Evolutionary conservation across 1,140 invertebrate species (phyloP), one percentile per base, ranked within the genome.

Genomic region (Procambarus virginalis): DNA sequence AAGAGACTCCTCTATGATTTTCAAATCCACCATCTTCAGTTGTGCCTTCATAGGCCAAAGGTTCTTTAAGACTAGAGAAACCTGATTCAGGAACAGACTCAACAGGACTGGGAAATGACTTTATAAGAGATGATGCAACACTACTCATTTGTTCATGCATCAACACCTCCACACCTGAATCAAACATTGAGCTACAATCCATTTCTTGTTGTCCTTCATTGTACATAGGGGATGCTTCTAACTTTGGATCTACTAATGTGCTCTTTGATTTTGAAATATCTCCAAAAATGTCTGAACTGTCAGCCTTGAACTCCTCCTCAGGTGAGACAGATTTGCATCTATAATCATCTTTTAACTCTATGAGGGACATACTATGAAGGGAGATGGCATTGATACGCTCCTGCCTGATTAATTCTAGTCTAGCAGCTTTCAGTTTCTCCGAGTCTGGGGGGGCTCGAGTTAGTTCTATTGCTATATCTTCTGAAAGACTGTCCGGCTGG

Each of bases 11-110:
- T 10, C 34, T 60, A 12, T 68, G 77, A 17, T 22, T 22, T 34
- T 82, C 89, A 51, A 77, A 80, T 17, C 75, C 70, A 22, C 51
- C 80, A 46, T 82, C 91, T 51, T 92, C 91, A 8, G 60, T 51
- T 49, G 78, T 49, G 51, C 88, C 73, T 46, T 89, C 91, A 46
- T 58, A 64, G 10, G 58, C 76, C 70, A 89, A 80, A 20, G 78
- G 77, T 82, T 91, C 91, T 76, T 89, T 87, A 34, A 92, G 68
- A 60, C 91, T 92, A 9, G 87, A 89, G 58, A 89, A 89, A 17
- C 87, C 87, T 10, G 87, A 89, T 49, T 89, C 87, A 12, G 87
- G 55, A 22, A 75, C 81, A 17, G 87, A 89, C 17, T 89, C 87
- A 49, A 81, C 82, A 49, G 87, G 87, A 78, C 87, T 89, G 70